Evolutionary conservation across 2,888 invertebrate species (phyloP), one percentile per base, ranked within the genome.

Genomic region (Apodemia mormo): DNA sequence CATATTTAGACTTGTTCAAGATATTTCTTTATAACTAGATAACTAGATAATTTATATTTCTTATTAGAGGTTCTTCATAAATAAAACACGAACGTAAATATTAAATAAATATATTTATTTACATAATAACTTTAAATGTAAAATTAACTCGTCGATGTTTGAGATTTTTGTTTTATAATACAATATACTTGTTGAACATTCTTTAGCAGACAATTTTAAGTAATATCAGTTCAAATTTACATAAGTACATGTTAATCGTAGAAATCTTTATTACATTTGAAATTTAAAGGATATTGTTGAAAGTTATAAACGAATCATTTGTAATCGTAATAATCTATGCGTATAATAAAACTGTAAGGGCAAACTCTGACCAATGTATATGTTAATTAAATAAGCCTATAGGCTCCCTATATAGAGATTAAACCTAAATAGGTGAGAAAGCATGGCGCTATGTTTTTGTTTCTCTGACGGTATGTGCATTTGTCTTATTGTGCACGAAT

Each of bases 41-140:
- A 22, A 22, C 40, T 40, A 40, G 8, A 40, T 8, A 40, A 40
- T 8, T 40, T 1, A 40, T 7, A 8, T 40, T 40, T 40, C 7
- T 8, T 40, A 40, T 45, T 43, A 45, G 45, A 45, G 45, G 45
- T 12, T 49, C 12, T 40, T 29, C 30, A 33, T 12, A 54, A 89
- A 84, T 87, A 74, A 90, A 89, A 91, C 82, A 81, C 77, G 76
- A 71, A 69, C 68, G 67, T 86, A 89, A 88, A 91, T 86, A 85
- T 92, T 91, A 92, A 92, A 93, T 93, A 93, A 92, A 93, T 92
- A 92, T 93, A 91, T 92, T 92, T 93, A 93, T 93, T 90, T 93
- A 93, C 92, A 93, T 73, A 81, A 81, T 87, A 92, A 92, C 90
- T 84, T 83, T 85, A 82, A 89, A 86, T 86, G 81, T 90, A 89